Evolutionary conservation across 2,888 invertebrate species (phyloP).

Genomic region (Eristalinus aeneus): DNA sequence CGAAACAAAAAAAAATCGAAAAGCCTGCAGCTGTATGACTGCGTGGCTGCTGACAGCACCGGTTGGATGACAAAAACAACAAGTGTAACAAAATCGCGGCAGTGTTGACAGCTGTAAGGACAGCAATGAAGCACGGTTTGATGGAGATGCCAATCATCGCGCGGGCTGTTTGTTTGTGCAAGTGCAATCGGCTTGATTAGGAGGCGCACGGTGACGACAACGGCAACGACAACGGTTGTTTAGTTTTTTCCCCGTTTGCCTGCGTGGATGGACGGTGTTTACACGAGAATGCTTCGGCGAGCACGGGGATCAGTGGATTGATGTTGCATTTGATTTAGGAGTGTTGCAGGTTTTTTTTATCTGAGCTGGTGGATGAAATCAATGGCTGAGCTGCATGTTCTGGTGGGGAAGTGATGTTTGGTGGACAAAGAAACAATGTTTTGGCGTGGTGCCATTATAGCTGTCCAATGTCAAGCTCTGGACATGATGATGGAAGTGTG

Average conservation of each 20-base stretch:
- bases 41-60: neutral
- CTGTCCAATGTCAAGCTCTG: no score
- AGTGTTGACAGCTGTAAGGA: conserved; percentile 4
- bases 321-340: neutral
- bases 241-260: no score
- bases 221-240: no score
- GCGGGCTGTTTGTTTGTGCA: neutral
- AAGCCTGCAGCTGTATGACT: conserved; percentile 9
- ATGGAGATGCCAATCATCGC: neutral
- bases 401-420: no score
- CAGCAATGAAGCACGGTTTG: neutral
- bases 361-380: neutral
- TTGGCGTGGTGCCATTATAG: no score
- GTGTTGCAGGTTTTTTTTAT: neutral
- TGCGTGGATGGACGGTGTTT: neutral
- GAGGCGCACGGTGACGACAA: no score
- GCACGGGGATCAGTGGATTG: neutral
- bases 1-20: neutral
- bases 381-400: no score
- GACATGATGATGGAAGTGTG: no score
- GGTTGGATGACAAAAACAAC: neutral
- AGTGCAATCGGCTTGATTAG: conserved; percentile 3
- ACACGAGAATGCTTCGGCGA: neutral
- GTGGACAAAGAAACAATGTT: no score
- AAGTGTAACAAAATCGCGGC: neutral